phyloP scores from a whole-genome alignment of 2,113 vertebrate species.

The Paramisgurnus dabryanus region DNA sequence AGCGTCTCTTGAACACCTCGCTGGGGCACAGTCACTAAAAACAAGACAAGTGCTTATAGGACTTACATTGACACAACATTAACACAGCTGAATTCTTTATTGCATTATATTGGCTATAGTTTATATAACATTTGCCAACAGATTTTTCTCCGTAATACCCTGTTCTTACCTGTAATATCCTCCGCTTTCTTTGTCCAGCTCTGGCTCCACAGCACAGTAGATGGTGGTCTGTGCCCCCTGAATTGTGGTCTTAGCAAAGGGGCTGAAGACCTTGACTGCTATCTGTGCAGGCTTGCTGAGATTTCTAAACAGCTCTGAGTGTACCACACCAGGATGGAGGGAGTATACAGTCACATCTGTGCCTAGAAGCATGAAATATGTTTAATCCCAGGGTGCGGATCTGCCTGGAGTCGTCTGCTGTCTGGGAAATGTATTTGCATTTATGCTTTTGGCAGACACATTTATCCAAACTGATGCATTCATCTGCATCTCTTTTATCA shows the following conservation, averaged over 20 bases:
- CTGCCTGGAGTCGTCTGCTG: no score
- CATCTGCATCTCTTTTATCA: no score
- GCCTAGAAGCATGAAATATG: conserved; percentile 52
- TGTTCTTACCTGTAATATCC: conserved; percentile 72
- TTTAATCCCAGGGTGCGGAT: background rate
- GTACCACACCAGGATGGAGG: conserved; percentile 77
- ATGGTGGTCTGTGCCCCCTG: conserved; percentile 79
- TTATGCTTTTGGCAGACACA: no score
- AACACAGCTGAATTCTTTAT: background rate
- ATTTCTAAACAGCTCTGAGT: conserved; percentile 75
- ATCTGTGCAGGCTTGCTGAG: conserved; percentile 69
- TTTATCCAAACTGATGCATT: no score
- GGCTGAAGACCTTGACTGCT: conserved; percentile 68
- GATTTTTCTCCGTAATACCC: no score
- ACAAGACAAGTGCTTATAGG: conserved; percentile 28
- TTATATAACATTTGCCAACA: no score
- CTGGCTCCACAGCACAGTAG: conserved; percentile 74
- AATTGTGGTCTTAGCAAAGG: conserved; percentile 72
- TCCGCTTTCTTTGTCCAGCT: conserved; percentile 70
- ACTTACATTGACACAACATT: background rate
- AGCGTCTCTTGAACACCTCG: conserved; percentile 66
- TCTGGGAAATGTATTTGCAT: no score
- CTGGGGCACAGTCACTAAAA: conserved; percentile 71
- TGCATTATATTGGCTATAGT: no score
- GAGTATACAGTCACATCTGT: conserved; percentile 75